phyloP scores from a whole-genome alignment of 2,113 vertebrate genomes.

The Myotis brandtii region DNA sequence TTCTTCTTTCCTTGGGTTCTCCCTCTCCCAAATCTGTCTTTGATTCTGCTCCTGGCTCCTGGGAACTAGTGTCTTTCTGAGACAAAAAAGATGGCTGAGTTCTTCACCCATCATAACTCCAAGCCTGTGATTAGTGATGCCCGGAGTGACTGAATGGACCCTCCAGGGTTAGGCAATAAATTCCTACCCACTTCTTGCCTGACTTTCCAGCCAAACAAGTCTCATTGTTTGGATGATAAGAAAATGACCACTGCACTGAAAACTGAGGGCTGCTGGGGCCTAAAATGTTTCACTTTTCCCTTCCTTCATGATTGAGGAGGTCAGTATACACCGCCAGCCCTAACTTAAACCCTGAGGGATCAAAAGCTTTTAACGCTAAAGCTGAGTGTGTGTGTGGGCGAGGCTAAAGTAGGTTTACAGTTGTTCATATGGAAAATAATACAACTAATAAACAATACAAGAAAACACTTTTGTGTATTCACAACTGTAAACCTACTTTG shows the following conservation, averaged over 20 bases:
- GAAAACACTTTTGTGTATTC: background rate
- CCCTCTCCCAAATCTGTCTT: conserved; percentile 27
- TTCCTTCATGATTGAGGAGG: background rate
- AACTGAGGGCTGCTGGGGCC: background rate
- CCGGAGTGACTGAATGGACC: background rate
- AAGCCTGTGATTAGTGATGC: background rate
- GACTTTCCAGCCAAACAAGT: background rate
- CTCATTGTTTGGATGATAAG: conserved; percentile 27
- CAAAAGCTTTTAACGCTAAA: conserved; percentile 34
- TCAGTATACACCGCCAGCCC: background rate
- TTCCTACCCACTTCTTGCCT: background rate
- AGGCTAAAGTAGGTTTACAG: background rate
- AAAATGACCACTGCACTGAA: background rate
- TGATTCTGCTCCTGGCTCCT: background rate
- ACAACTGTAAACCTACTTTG: background rate
- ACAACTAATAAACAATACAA: background rate
- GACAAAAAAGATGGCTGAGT: conserved; percentile 17
- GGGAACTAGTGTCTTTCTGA: background rate
- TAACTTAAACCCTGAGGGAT: conserved; percentile 6
- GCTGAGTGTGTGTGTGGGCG: background rate
- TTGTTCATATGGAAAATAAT: background rate
- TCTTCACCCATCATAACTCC: background rate
- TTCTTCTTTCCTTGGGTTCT: background rate
- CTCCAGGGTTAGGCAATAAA: background rate
- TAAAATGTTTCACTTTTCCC: background rate